Base-by-base conservation (phyloP, 2,113 vertebrate genomes). In the Spermophilus dauricus region DNA sequence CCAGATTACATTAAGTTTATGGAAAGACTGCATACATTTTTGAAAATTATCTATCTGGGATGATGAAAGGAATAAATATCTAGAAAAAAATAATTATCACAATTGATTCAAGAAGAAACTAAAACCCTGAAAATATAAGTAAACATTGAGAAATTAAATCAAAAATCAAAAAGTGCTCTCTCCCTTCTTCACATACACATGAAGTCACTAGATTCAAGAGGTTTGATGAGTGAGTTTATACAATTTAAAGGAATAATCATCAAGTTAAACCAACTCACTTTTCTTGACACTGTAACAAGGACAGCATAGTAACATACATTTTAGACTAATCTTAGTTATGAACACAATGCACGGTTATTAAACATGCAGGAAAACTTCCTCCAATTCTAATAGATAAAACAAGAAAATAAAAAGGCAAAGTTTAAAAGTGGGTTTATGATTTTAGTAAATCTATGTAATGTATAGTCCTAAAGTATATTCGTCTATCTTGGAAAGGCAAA, bases 1-100 rank as follows among this genome's bases (percentile, higher is more conserved):
- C 32, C 48, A 81, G 28, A 58, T 89, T 69, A 76, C 48, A 89
- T 85, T 89, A 81, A 85, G 56, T 67, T 48, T 69, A 89, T 86
- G 58, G 56, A n/a, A 89, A 85, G 30, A 75, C 13, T 22, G 22
- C 13, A 34, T 53, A 92, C 16, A 13, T 39, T 51, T 93, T 61
- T 1, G 0, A 17, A 80, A 89, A 86, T 42, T 89, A 86, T 45
- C 45, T 42, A 28, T 48, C 80, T 80, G 80, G 26, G 5, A 34
- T 93, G 56, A 63, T 56, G 30, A 89, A 95, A 89, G 53, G 48
- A 80, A 32, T 85, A 80, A 42, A 86, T 93, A 65, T 65, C 45
- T 58, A 76, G 73, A 37, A 73, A 92, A 51, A 78, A 24, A 65
- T 78, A 75, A 86, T 88, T 45, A 87, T 2, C 16, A 48, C 80